Percentiles rank a stretch among this genome's conserved stretches.
Conservation (phyloP, 2,797 vertebrate species). For the Melopsittacus undulatus region DNA sequence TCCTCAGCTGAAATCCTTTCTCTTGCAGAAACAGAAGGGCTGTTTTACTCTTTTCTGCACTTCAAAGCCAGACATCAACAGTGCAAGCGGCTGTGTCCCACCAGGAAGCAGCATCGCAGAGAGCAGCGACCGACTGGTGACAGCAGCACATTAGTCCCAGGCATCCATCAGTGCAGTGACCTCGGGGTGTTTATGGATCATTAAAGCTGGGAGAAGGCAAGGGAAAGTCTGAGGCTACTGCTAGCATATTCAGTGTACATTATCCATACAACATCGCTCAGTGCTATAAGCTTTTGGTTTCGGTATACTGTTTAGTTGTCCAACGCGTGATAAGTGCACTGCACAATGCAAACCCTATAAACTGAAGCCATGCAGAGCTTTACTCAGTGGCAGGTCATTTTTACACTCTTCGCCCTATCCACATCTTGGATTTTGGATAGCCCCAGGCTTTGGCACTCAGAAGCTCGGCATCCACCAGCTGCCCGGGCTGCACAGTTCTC, state of each 20-base stretch:
- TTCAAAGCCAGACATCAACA: slow-evolving; percentile 37
- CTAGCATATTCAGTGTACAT: slow-evolving; percentile 20
- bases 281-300: background rate
- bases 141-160: background rate
- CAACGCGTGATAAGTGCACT: background rate
- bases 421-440: background rate
- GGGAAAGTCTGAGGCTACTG: slow-evolving; percentile 27
- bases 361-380: slow-evolving; percentile 3
- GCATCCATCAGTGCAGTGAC: background rate
- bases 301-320: background rate
- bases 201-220: background rate
- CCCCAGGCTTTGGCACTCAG: background rate
- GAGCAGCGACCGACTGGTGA: background rate
- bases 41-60: slow-evolving; percentile 60
- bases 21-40: slow-evolving; percentile 67
- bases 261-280: background rate
- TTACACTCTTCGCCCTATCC: background rate
- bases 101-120: background rate
- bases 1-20: background rate
- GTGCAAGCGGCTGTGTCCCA: background rate
- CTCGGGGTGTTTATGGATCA: background rate
- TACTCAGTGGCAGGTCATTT: background rate
- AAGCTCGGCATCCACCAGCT: background rate
- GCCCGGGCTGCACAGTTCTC: background rate
- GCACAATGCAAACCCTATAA: background rate